A percentile compares a stretch with the other conserved stretches of the same genome.
These are phyloP conservation scores for Heliopora coerulea DNA, from an alignment of 92 coral and sea anemone species.

Conservation along the genomic window DNA sequence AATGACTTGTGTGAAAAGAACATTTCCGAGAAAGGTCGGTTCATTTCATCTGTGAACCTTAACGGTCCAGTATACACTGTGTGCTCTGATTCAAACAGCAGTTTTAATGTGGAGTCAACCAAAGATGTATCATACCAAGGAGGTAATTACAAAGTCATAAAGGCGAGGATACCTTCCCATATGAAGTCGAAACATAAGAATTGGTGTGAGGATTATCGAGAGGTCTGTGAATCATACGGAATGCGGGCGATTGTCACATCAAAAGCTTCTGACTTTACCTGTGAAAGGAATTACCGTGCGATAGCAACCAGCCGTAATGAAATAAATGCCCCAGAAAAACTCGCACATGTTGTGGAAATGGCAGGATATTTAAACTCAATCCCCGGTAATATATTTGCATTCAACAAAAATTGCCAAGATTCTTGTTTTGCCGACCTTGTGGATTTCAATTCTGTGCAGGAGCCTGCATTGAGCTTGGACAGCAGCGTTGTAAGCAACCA, in stretches of 20 bases:
- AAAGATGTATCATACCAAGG: slow-evolving; percentile 38
- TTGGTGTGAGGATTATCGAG: slow-evolving; percentile 58
- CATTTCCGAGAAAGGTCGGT: slow-evolving; percentile 42
- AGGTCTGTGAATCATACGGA: slow-evolving; percentile 53
- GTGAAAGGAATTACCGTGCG: slow-evolving; percentile 37
- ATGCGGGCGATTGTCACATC: slow-evolving; percentile 49
- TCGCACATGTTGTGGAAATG: slow-evolving; percentile 36
- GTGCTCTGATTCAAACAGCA: slow-evolving; percentile 46
- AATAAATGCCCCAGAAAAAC: slow-evolving; percentile 43
- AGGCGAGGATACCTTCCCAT: slow-evolving; percentile 46
- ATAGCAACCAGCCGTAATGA: slow-evolving; percentile 50
- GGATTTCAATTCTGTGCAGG: slow-evolving; percentile 10
- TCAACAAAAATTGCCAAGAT: slow-evolving; percentile 33
- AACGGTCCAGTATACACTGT: slow-evolving; percentile 48
- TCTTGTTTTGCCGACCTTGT: slow-evolving; percentile 38
- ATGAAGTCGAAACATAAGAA: slow-evolving; percentile 19
- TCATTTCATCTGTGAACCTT: slow-evolving; percentile 30
- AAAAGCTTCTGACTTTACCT: slow-evolving; percentile 7
- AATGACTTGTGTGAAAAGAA: slow-evolving; percentile 43
- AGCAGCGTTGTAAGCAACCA: slow-evolving; percentile 18
- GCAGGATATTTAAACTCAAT: slow-evolving; percentile 5
- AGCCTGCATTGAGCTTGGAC: slow-evolving; percentile 29
- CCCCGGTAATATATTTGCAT: slow-evolving; percentile 27
- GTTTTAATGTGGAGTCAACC: slow-evolving; percentile 44
- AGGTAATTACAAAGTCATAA: slow-evolving; percentile 42